Percentiles rank a stretch among this genome's conserved stretches.
Evolutionary conservation across 2,888 invertebrate species (phyloP).

Genomic region (Acanthacorydalis orientalis): DNA sequence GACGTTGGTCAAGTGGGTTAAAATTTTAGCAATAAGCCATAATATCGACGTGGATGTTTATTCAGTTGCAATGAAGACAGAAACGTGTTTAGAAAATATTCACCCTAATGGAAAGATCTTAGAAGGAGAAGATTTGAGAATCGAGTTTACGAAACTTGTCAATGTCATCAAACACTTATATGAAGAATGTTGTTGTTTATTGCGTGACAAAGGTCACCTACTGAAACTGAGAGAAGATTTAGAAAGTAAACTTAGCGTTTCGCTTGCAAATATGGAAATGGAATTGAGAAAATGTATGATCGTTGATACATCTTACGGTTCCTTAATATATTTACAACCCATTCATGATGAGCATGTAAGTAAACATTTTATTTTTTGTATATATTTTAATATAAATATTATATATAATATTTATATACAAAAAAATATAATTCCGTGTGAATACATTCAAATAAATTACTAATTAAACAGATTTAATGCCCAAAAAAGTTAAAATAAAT

Average conservation of each 20-base stretch:
- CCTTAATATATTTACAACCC: constrained; percentile 37
- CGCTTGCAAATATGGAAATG: constrained; percentile 51
- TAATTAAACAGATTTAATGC: too few species aligned
- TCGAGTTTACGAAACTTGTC: constrained; percentile 62
- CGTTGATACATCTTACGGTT: constrained; percentile 34
- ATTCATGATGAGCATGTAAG: constrained; percentile 32
- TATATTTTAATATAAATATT: too few species aligned
- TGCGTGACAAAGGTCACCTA: constrained; percentile 49
- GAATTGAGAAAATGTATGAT: constrained; percentile 52
- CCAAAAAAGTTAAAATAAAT: too few species aligned
- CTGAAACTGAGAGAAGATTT: constrained; percentile 46
- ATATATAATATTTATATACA: too few species aligned
- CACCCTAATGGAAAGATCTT: constrained; percentile 70
- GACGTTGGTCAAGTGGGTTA: constrained; percentile 72
- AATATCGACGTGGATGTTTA: constrained; percentile 58
- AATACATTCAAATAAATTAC: too few species aligned
- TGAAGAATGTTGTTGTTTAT: constrained; percentile 52
- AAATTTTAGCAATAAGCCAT: constrained; percentile 46
- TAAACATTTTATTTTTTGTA: background rate
- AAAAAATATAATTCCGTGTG: too few species aligned
- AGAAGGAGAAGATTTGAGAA: constrained; percentile 38
- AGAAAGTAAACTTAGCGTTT: constrained; percentile 47
- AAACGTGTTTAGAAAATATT: constrained; percentile 50
- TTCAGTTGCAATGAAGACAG: constrained; percentile 53
- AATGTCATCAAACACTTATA: constrained; percentile 45